phyloP scores from a whole-genome alignment of 2,888 invertebrate genomes.

The Ichneumoninae sp. region DNA sequence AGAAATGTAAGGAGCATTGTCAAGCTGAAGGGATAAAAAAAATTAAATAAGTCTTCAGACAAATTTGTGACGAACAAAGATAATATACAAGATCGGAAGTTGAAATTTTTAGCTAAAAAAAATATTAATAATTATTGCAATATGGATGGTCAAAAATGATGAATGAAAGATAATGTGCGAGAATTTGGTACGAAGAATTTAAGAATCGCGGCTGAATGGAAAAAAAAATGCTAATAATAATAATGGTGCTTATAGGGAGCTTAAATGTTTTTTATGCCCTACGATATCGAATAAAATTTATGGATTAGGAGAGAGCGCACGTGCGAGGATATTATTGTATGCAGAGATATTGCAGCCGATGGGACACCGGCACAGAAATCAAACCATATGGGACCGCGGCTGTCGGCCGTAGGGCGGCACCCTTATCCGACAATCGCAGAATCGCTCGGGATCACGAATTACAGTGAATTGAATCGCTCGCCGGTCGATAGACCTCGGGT shows the following conservation, averaged over 20 bases:
- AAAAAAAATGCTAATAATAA: background rate
- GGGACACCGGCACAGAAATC: constrained; percentile 37
- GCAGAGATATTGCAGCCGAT: constrained; percentile 1
- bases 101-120: background rate
- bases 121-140: no score
- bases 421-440: constrained; percentile 58
- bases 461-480: constrained; percentile 37
- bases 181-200: background rate
- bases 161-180: background rate
- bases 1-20: no score
- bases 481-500: constrained; percentile 28
- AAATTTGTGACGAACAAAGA: background rate
- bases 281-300: constrained; percentile 20
- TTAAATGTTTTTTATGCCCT: background rate
- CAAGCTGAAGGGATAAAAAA: no score
- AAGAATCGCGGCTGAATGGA: background rate
- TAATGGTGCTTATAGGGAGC: background rate
- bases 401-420: constrained; percentile 49
- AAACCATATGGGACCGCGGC: constrained; percentile 55
- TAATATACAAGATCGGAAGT: background rate
- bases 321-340: constrained; percentile 13
- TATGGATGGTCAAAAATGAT: no score
- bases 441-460: constrained; percentile 58
- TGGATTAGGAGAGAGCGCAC: constrained; percentile 29
- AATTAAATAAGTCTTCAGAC: no score